A percentile compares a stretch with the other conserved stretches of the same genome.
Evolutionary conservation across 2,797 vertebrate genomes (phyloP).

Genomic region (Artibeus jamaicensis): DNA sequence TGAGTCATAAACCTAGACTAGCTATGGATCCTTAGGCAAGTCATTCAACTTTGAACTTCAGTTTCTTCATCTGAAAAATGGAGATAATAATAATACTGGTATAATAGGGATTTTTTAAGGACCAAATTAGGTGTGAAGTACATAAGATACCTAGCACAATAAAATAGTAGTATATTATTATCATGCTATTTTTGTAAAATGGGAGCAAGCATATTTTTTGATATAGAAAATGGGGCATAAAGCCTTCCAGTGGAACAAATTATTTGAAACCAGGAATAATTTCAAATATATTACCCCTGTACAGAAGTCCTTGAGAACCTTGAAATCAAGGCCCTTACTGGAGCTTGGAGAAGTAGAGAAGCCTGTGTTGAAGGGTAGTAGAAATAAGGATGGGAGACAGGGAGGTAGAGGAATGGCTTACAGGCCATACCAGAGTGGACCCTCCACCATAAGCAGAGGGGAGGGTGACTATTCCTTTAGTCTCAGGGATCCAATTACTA

Average conservation of each 20-base stretch:
- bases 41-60: neutral
- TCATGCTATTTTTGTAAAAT: neutral
- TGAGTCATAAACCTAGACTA: neutral
- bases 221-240: neutral
- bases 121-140: neutral
- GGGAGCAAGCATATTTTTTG: neutral
- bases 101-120: neutral
- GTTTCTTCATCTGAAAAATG: conserved; percentile 22
- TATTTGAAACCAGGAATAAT: neutral
- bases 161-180: neutral
- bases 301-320: neutral
- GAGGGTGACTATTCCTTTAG: neutral
- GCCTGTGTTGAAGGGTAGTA: neutral
- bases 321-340: neutral
- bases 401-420: neutral
- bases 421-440: neutral
- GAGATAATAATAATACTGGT: neutral
- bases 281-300: neutral
- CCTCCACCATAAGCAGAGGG: neutral
- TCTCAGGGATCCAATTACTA: neutral
- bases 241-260: neutral
- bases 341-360: neutral
- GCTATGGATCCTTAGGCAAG: neutral
- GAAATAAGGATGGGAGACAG: neutral
- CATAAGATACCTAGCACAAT: neutral